phyloP scores from a whole-genome alignment of 2,797 vertebrate species.

The Cuculus canorus region DNA sequence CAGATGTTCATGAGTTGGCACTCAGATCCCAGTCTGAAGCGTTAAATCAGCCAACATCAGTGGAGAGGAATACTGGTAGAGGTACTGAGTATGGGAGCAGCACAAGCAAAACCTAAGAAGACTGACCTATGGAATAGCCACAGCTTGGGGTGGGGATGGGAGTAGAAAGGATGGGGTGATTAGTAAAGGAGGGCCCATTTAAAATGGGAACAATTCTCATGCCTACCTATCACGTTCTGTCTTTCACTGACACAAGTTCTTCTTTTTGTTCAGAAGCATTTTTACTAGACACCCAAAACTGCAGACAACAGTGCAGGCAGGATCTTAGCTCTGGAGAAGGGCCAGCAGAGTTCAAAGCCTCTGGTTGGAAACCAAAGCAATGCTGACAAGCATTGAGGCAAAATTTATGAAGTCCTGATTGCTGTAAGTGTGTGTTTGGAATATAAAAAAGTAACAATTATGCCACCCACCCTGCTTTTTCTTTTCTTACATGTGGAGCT shows the following conservation, averaged over 20 bases:
- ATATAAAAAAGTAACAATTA: constrained; percentile 35
- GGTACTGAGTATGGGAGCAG: neutral
- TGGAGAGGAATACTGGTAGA: neutral
- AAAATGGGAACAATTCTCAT: neutral
- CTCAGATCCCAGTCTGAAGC: neutral
- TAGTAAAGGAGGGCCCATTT: neutral
- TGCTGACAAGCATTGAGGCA: neutral
- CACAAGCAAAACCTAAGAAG: neutral
- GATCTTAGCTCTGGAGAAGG: constrained; percentile 29
- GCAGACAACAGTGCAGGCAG: neutral
- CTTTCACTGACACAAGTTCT: neutral
- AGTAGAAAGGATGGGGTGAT: neutral
- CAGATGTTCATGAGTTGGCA: neutral
- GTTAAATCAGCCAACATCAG: fast-evolving
- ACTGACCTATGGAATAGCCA: neutral
- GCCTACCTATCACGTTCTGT: neutral
- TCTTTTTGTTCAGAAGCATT: neutral
- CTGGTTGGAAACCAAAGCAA: constrained; percentile 28
- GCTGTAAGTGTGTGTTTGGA: constrained; percentile 23
- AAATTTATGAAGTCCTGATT: constrained; percentile 57
- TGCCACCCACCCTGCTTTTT: constrained; percentile 55
- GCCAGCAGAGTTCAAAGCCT: constrained; percentile 53
- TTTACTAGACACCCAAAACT: neutral
- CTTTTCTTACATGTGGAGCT: constrained; percentile 25
- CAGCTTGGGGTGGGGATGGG: neutral